Percentiles rank a stretch among this genome's conserved stretches.
Conservation (phyloP, 2,888 invertebrate genomes). For the Stenurella melanura region DNA sequence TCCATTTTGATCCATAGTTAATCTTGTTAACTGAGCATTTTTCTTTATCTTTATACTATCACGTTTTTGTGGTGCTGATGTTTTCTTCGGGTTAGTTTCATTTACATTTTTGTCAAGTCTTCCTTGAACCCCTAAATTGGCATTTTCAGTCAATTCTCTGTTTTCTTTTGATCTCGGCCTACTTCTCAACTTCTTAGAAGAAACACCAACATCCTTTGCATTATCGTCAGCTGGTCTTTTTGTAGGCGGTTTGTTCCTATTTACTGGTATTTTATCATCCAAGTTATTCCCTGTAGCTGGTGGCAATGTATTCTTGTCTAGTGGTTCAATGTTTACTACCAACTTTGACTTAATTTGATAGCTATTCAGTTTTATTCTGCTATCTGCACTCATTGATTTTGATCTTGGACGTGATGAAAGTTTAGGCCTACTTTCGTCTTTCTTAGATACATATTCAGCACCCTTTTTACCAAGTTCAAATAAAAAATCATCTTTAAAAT, state of each 20-base stretch:
- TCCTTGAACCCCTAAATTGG: background rate
- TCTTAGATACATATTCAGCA: background rate
- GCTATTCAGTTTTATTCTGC: background rate
- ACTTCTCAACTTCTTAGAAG: background rate
- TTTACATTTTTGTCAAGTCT: background rate
- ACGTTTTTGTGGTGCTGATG: background rate
- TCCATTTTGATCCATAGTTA: conserved; percentile 16
- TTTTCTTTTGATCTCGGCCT: conserved; percentile 14
- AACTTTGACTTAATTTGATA: background rate
- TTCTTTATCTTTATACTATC: background rate
- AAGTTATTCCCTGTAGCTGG: background rate
- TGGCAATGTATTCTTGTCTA: background rate
- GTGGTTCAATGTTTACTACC: conserved; percentile 22
- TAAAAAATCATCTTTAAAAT: conserved; percentile 35
- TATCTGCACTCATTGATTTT: conserved; percentile 32
- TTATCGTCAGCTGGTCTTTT: background rate
- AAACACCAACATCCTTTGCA: background rate
- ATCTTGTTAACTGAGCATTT: conserved; percentile 10
- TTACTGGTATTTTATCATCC: background rate
- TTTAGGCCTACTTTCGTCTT: background rate
- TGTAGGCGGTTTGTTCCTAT: background rate
- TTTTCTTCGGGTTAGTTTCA: background rate
- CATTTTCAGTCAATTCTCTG: background rate
- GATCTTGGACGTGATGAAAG: conserved; percentile 20
- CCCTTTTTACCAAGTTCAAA: background rate